phyloP scores from a whole-genome alignment of 2,888 invertebrate species.

The Apotomis turbidana region DNA sequence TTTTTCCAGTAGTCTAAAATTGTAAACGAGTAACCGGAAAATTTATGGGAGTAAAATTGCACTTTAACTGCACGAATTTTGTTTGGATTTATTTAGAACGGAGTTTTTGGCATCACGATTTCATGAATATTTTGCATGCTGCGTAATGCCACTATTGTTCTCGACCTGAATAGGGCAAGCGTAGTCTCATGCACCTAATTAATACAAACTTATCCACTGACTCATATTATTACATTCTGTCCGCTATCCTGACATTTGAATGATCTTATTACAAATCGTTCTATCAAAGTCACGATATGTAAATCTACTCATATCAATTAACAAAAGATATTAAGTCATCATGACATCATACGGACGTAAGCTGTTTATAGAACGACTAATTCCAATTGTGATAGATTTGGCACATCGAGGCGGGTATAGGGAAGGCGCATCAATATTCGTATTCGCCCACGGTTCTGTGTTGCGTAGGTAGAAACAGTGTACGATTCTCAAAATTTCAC shows the following conservation, averaged over 20 bases:
- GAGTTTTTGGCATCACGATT: slow-evolving; percentile 7
- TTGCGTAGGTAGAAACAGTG: slow-evolving; percentile 59
- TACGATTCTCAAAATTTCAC: slow-evolving; percentile 62
- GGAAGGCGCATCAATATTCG: slow-evolving; percentile 66
- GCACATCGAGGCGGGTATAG: slow-evolving; percentile 57
- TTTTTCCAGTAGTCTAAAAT: neutral
- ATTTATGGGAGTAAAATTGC: neutral
- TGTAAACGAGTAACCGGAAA: neutral
- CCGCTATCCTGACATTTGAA: slow-evolving; percentile 43
- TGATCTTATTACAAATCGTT: slow-evolving; percentile 49
- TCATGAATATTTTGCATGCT: slow-evolving; percentile 27
- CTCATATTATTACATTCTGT: slow-evolving; percentile 43
- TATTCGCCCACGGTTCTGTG: slow-evolving; percentile 62
- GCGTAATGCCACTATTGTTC: slow-evolving; percentile 19
- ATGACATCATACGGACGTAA: slow-evolving; percentile 7
- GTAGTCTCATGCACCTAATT: slow-evolving; percentile 19
- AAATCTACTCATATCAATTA: slow-evolving; percentile 48
- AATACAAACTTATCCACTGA: slow-evolving; percentile 54
- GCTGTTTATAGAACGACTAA: slow-evolving; percentile 42
- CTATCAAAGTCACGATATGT: slow-evolving; percentile 52
- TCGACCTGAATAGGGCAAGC: slow-evolving; percentile 6
- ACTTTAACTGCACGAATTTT: neutral
- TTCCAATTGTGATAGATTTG: slow-evolving; percentile 57
- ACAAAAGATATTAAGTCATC: slow-evolving; percentile 2
- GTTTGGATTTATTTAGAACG: neutral